Percentiles rank a stretch among this genome's conserved stretches.
Conservation (phyloP, 2,888 invertebrate genomes). For the Diogma glabrata region DNA sequence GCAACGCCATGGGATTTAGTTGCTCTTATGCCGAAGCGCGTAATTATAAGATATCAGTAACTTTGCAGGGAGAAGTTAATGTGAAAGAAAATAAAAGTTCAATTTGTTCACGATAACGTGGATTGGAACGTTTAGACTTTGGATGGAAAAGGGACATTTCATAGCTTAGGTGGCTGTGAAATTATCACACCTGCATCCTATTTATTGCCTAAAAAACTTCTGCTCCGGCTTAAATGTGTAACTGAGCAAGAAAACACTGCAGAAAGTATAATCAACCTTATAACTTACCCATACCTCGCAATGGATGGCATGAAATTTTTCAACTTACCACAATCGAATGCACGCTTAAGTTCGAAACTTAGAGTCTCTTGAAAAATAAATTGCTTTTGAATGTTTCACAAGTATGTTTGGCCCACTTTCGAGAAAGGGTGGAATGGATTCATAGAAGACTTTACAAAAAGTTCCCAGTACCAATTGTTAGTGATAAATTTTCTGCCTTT, state of each 20-base stretch:
- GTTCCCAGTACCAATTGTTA: not conserved
- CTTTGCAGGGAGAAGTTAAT: too few relatives aligned
- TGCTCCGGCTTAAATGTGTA: not conserved
- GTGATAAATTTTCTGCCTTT: conserved; percentile 1
- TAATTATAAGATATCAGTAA: too few relatives aligned
- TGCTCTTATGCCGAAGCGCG: too few relatives aligned
- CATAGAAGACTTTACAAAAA: not conserved
- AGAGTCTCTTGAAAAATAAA: too few relatives aligned
- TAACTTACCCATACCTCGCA: not conserved
- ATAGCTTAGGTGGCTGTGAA: not conserved
- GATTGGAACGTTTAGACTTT: too few relatives aligned
- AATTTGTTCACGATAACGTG: too few relatives aligned
- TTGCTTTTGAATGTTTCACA: too few relatives aligned
- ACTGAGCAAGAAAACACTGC: not conserved
- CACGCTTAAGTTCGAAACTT: not conserved
- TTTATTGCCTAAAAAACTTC: not conserved
- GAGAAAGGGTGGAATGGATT: conserved; percentile 1
- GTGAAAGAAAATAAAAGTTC: too few relatives aligned
- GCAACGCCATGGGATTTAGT: too few relatives aligned
- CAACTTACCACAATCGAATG: conserved; percentile 1
- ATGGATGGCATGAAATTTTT: conserved; percentile 1
- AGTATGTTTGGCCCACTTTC: not conserved
- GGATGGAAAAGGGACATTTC: not conserved
- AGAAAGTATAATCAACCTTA: not conserved
- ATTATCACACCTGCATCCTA: conserved; percentile 1